Evolutionary conservation across 2,797 vertebrate genomes (phyloP).

Genomic region (Gymnoscopelus braueri): DNA sequence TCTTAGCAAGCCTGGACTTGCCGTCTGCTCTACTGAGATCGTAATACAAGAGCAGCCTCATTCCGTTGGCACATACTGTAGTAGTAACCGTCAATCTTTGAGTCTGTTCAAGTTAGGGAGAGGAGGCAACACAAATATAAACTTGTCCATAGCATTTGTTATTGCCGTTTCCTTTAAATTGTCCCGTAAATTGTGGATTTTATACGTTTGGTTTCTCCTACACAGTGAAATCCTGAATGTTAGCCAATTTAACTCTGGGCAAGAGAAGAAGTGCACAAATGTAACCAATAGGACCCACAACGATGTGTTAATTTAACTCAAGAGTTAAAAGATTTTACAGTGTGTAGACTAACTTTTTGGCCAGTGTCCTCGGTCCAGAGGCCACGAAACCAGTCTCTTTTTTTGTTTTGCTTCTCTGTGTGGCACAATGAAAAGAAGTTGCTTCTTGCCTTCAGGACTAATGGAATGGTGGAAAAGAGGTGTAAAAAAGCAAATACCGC

Average conservation of each 20-base stretch:
- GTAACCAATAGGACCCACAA: no score
- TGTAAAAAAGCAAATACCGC: conserved; percentile 62
- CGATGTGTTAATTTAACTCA: no score
- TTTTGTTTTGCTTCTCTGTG: conserved; percentile 34
- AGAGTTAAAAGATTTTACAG: no score
- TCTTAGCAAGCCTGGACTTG: not conserved
- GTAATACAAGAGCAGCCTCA: not conserved
- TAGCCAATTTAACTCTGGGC: no score
- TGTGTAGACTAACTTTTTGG: no score
- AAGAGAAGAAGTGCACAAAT: no score
- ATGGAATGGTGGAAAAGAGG: conserved; percentile 59
- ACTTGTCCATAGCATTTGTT: no score
- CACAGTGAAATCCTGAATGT: no score
- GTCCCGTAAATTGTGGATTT: no score
- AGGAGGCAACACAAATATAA: not conserved
- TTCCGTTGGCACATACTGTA: not conserved
- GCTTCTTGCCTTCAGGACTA: conserved; percentile 54
- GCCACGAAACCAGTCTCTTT: conserved; percentile 23
- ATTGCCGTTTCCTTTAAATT: no score
- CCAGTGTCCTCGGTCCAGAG: conserved; percentile 6
- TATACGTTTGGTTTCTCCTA: no score
- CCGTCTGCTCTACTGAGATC: not conserved
- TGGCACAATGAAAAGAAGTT: conserved; percentile 33
- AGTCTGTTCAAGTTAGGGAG: not conserved
- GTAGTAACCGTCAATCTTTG: not conserved